Evolutionary conservation across 2,888 invertebrate species (phyloP), one percentile per base, ranked within the genome.

Genomic region (Volucella zonaria): DNA sequence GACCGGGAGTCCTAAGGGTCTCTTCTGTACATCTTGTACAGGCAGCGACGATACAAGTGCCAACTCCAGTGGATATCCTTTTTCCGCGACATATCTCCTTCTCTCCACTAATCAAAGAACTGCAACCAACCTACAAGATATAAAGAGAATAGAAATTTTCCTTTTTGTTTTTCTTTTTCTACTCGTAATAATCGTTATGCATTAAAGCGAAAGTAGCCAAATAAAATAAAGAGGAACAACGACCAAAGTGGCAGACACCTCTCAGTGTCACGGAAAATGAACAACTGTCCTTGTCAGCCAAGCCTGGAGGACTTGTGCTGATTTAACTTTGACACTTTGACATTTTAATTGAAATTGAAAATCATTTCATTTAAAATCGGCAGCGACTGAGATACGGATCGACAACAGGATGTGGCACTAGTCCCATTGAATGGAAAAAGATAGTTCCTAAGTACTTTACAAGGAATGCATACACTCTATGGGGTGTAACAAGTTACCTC

Each of bases 331-430:
- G 75, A 79, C 79, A 75, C 79, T 79, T 79, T 43, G 79, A 66
- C 74, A 59, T 75, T 83, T 79, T 79, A 83, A 79, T 83, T 79
- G 82, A 82, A 82, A 73, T 77, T 82, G 73, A 64, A 82, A 31
- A 70, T 75, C 66, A 75, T 75, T 79, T 47, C 64, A 64, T 78
- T 82, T 58, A 68, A 62, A 15, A 51, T 45, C 68, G 40, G 42
- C 64, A 59, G 54, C 23, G 45, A 10, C 14, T 66, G 45, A 64
- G 3, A 31, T 1, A 49, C 45, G 45, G 31, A 14, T 11, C 3
- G 31, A n/a, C 11, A n/a, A 45, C 12, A 15, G n/a, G 23, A 6
- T 56, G 23, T 43, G 51, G 23, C 23, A 23, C 3, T 23, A 3
- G 23, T 23, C 23, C 4, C 42, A 67, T 59, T 14, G 11, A 18